These are phyloP conservation scores for Moxostoma hubbsi DNA, from an alignment of 2,797 vertebrate species.

Conservation along the genomic window DNA sequence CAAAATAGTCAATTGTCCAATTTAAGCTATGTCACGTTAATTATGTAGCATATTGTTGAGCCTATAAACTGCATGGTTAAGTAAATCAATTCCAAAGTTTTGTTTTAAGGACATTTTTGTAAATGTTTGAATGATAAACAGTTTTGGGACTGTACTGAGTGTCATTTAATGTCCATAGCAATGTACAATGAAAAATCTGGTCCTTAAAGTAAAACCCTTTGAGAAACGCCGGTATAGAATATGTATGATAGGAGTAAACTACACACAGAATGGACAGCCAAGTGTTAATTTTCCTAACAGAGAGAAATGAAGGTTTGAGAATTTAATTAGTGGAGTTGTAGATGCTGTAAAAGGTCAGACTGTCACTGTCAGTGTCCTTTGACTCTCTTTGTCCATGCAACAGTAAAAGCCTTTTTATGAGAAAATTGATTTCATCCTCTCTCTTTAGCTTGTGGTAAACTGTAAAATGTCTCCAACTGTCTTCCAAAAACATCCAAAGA, in stretches of 20 bases:
- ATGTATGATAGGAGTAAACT: constrained; percentile 15
- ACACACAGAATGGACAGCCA: not conserved
- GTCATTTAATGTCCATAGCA: no score
- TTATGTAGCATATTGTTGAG: no score
- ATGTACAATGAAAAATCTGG: no score
- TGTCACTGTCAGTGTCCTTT: constrained; percentile 54
- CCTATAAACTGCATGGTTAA: no score
- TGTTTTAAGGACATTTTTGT: no score
- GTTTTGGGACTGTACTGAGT: no score
- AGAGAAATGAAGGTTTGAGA: constrained; percentile 20
- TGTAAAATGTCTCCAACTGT: constrained; percentile 52
- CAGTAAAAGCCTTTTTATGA: constrained; percentile 46
- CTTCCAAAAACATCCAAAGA: constrained; percentile 36
- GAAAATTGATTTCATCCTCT: constrained; percentile 49
- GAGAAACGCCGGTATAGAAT: not conserved
- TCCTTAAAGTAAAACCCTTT: no score
- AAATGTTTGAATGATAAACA: no score
- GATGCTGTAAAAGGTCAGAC: constrained; percentile 57
- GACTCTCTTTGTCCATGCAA: constrained; percentile 50
- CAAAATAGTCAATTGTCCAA: no score
- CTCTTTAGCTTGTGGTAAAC: constrained; percentile 49
- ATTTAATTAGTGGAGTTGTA: constrained; percentile 37
- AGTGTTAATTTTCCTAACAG: not conserved
- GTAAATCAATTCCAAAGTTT: no score
- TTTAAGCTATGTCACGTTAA: no score